Evolutionary conservation across 2,113 vertebrate species (phyloP).

Genomic region (Cinclus mexicanus): DNA sequence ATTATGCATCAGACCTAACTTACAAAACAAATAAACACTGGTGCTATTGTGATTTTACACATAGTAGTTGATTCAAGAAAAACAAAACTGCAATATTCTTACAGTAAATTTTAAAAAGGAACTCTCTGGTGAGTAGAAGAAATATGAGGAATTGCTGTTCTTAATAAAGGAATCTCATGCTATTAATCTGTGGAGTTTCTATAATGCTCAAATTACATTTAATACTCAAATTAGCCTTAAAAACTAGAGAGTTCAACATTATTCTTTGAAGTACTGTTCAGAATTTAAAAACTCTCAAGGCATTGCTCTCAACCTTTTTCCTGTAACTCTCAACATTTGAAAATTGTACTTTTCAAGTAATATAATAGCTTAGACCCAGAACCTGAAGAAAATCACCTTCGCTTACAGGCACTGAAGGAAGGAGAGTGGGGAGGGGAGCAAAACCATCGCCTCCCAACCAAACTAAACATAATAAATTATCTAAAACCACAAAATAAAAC

Average conservation of each 20-base stretch:
- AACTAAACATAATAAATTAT: background rate
- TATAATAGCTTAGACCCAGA: background rate
- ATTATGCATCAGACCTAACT: background rate
- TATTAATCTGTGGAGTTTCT: background rate
- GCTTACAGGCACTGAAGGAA: background rate
- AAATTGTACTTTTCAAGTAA: background rate
- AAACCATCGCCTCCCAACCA: background rate
- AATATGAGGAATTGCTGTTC: background rate
- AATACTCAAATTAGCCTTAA: background rate
- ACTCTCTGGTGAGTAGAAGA: background rate
- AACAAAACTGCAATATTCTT: background rate
- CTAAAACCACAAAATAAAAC: background rate
- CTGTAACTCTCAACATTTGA: background rate
- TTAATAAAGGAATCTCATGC: background rate
- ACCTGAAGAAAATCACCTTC: background rate
- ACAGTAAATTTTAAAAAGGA: background rate
- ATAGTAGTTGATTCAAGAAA: background rate
- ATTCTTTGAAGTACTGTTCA: background rate
- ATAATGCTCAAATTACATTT: background rate
- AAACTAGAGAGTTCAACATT: background rate
- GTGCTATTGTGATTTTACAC: background rate
- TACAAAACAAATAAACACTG: background rate
- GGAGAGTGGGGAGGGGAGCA: fast-evolving
- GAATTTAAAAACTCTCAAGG: background rate
- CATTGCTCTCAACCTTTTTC: background rate